Conservation (phyloP, 2,888 invertebrate genomes). For the Caenorhabditis plicata region DNA sequence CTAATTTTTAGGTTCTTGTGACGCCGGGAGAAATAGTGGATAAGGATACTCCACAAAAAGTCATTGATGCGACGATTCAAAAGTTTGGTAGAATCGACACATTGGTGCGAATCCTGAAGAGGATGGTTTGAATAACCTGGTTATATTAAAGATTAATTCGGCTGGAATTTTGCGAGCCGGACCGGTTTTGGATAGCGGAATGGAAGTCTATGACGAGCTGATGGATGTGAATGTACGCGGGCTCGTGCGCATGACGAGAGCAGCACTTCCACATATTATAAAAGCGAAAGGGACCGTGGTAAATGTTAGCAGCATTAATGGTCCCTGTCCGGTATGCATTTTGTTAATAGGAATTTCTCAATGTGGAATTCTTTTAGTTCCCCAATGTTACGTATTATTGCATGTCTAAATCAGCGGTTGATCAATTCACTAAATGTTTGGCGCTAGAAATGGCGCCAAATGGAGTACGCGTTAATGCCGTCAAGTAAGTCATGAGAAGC, state of each 20-base stretch:
- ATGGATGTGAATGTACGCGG: conserved; percentile 79
- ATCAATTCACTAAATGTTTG: conserved; percentile 87
- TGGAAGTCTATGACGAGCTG: conserved; percentile 79
- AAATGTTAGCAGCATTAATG: conserved; percentile 88
- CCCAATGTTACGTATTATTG: conserved; percentile 83
- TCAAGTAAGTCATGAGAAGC: conserved; percentile 71
- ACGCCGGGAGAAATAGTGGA: conserved; percentile 67
- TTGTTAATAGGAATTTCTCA: not conserved
- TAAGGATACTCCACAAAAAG: conserved; percentile 39
- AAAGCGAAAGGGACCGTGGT: conserved; percentile 78
- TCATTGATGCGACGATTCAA: conserved; percentile 52
- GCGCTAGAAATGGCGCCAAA: conserved; percentile 75
- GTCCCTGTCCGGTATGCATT: conserved; percentile 74
- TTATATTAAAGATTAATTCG: conserved; percentile 55
- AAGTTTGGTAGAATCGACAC: conserved; percentile 57
- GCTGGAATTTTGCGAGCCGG: conserved; percentile 62
- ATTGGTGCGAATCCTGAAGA: too few relatives aligned
- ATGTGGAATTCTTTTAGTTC: conserved; percentile 70
- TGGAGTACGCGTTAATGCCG: conserved; percentile 81
- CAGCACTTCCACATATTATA: conserved; percentile 60
- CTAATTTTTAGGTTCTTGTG: conserved; percentile 57
- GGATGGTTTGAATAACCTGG: too few relatives aligned
- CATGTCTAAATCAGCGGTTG: conserved; percentile 87
- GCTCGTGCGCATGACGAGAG: conserved; percentile 56
- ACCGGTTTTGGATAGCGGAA: conserved; percentile 44